phyloP scores from a whole-genome alignment of 2,797 vertebrate genomes.

The Rhynchotus rufescens region DNA sequence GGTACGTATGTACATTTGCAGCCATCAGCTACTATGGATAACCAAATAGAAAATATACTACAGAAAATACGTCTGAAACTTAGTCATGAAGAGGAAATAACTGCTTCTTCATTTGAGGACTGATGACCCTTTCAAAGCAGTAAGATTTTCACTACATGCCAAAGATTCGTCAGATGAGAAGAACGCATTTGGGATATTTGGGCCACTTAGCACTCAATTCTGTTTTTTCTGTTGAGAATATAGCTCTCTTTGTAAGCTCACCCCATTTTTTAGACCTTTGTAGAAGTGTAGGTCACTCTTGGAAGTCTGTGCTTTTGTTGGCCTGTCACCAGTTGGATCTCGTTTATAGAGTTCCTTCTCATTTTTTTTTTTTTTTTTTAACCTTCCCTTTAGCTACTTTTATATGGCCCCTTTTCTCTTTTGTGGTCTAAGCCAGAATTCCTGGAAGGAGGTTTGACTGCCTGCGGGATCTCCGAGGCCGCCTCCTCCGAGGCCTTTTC shows the following conservation, averaged over 20 bases:
- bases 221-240: slow-evolving; percentile 21
- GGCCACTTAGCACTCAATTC: slow-evolving; percentile 32
- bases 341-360: not conserved
- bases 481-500: not conserved
- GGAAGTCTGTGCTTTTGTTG: slow-evolving; percentile 59
- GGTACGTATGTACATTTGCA: not conserved
- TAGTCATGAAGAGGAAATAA: slow-evolving; percentile 37
- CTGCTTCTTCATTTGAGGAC: slow-evolving; percentile 42
- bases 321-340: slow-evolving; percentile 48
- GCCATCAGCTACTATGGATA: not conserved
- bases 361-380: not conserved
- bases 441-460: slow-evolving; percentile 42
- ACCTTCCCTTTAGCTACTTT: slow-evolving; percentile 14
- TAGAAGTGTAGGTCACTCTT: slow-evolving; percentile 41
- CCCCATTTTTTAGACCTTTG: not conserved
- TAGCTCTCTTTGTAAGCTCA: slow-evolving; percentile 45
- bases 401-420: slow-evolving; percentile 25
- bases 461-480: not conserved
- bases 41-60: not conserved
- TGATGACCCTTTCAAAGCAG: slow-evolving; percentile 48
- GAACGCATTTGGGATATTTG: slow-evolving; percentile 25
- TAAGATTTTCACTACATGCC: slow-evolving; percentile 29
- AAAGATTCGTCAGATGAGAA: slow-evolving; percentile 57
- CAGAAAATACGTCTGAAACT: not conserved
- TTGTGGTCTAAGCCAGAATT: slow-evolving; percentile 32